phyloP scores from a whole-genome alignment of 64 coral and sea anemone species.

The Dendrophyllia cribrosa region DNA sequence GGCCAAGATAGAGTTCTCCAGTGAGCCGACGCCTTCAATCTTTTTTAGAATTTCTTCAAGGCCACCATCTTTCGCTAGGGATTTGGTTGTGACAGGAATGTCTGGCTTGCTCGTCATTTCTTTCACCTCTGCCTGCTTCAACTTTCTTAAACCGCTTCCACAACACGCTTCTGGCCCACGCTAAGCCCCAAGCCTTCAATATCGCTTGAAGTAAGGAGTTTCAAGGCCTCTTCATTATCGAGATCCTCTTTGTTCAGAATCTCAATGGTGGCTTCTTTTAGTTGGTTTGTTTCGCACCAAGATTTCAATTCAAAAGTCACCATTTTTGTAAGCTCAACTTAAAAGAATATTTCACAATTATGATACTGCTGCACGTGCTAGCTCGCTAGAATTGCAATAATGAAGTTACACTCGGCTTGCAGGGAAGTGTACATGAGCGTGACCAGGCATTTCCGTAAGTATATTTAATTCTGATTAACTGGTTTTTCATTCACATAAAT shows the following conservation, averaged over 20 bases:
- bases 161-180: neutral
- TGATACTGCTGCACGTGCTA: neutral
- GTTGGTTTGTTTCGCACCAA: neutral
- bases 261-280: neutral
- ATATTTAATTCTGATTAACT: neutral
- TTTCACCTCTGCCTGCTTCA: neutral
- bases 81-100: neutral
- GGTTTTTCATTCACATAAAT: neutral
- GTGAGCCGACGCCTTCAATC: neutral
- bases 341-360: neutral
- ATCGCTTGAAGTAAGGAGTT: neutral
- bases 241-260: constrained; percentile 8
- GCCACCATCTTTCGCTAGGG: constrained; percentile 9
- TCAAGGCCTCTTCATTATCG: neutral
- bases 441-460: neutral
- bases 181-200: neutral
- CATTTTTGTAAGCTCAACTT: neutral
- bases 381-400: neutral
- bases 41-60: too few relatives aligned
- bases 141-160: constrained; percentile 10
- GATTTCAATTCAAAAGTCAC: neutral
- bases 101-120: neutral
- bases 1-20: neutral
- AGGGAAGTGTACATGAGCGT: neutral
- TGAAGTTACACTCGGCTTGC: neutral